phyloP scores from a whole-genome alignment of 2,113 vertebrate species.

The Anhinga anhinga region DNA sequence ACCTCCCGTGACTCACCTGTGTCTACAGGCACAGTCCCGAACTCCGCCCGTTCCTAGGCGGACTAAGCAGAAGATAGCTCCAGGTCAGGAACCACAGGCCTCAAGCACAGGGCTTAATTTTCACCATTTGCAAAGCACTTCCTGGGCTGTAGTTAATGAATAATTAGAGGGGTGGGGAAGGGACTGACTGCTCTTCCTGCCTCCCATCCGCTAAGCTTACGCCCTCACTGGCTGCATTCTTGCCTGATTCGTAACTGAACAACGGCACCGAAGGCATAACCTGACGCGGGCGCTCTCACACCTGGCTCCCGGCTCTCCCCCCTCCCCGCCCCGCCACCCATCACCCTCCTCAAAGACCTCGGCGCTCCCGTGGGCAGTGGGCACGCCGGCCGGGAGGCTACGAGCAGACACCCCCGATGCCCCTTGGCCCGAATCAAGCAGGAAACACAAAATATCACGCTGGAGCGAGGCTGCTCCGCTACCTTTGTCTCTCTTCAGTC shows the following conservation, averaged over 20 bases:
- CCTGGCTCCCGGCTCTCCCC: not conserved
- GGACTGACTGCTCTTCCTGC: not conserved
- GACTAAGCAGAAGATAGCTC: not conserved
- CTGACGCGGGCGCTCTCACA: rapidly evolving
- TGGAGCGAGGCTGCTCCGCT: rapidly evolving
- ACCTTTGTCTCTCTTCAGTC: not conserved
- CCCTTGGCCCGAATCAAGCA: rapidly evolving
- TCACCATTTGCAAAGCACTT: constrained; percentile 45
- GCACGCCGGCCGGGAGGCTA: not conserved
- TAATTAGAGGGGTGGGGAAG: constrained; percentile 32
- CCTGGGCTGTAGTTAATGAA: constrained; percentile 51
- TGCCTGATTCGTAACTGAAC: not conserved
- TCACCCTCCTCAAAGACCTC: not conserved
- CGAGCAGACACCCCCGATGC: rapidly evolving
- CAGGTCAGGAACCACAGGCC: not conserved
- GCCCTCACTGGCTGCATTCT: constrained; percentile 32
- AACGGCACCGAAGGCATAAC: not conserved
- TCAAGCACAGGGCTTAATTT: not conserved
- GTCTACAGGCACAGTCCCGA: not conserved
- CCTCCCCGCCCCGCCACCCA: not conserved
- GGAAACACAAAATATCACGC: not conserved
- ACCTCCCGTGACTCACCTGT: not conserved
- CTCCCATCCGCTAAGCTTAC: not conserved
- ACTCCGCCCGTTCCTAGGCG: not conserved
- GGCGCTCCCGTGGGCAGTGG: not conserved